Base-by-base conservation (phyloP, 2,888 invertebrate genomes). In the Tetragonula carbonaria region DNA sequence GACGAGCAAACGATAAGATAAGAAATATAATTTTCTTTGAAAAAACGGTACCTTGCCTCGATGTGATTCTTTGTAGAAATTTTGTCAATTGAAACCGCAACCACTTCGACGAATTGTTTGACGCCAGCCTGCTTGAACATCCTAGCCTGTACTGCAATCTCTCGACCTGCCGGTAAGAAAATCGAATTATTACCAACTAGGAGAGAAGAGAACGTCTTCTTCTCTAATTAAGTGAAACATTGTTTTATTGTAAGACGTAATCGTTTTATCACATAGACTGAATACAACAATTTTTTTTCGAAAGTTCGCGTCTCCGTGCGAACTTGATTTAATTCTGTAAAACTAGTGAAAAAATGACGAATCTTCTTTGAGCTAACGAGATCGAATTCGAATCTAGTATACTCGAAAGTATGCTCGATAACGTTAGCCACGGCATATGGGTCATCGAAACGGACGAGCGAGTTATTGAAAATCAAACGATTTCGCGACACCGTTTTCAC, bases 181-280 rank as follows among this genome's bases (percentile, higher is more conserved):
- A 80, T 85, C 72, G 28, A 78, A 77, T 75, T 78, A 85, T 85
- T 72, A 62, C 65, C 55, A 72, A 59, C 18, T 53, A 11, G 18
- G n/a, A 21, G 14, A 11, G 11, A 28, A 38, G 75, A 77, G 16
- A 4, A 28, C 55, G 14, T 21, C 63, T 74, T 55, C 57, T 5
- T 2, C 28, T 38, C n/a, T n/a, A 57, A 14, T 57, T 77, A 50
- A n/a, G 28, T 21, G 2, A 51, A 18, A 16, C n/a, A 23, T 11
- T 62, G 33, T 18, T 55, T 50, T 23, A 14, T 1, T 28, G 2
- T 16, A 23, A 50, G n/a, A 66, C 50, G 55, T 59, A n/a, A 33
- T 51, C 14, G 6, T 4, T 23, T 66, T 16, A 6, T 23, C 51
- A 18, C 38, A 13, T 4, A 16, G 50, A 65, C 45, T 21, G 4